Base-by-base conservation (phyloP, 2,797 vertebrate species). In the Lacerta agilis region DNA sequence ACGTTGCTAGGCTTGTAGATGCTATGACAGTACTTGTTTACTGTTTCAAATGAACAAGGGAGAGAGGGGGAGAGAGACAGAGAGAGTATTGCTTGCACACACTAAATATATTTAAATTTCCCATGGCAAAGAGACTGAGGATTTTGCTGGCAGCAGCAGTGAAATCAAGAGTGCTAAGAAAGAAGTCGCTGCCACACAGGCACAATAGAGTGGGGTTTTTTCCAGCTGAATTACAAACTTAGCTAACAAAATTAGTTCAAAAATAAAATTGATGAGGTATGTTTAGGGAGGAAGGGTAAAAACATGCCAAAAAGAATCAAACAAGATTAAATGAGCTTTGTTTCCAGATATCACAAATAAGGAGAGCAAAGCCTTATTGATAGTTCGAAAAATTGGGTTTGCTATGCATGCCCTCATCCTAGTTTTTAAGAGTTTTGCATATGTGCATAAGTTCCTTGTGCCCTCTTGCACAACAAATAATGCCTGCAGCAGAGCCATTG, bases 131-230 rank as follows among this genome's bases (percentile, higher is more conserved):
- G 9, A 76, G 73, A 87, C 87, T 94, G 92, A 95, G 93, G 90
- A 93, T 94, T 94, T 95, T 94, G 84, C 94, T 97, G 96, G 95
- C 96, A 96, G 84, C 43, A 80, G 86, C 71, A 84, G 79, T 93
- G 92, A 88, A 94, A 94, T 86, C 91, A 88, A 88, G 90, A 91
- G 92, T 92, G 90, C 89, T 92, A 88, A 93, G 88, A 92, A 93
- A 88, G 83, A 94, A 94, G 89, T 49, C 94, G 75, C 75, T 91
- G 91, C 84, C 89, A 88, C 33, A 87, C 83, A 95, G 95, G 89
- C 43, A 92, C 92, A 92, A 27, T 84, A 18, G 45, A 83, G 17
- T 84, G 18, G 45, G 81, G 17, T 4, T 27, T 13, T 33, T n/a
- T 10, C 0, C 91, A 90, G 66, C 20, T 94, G 87, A 77, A 94